Conservation (phyloP, 2,797 vertebrate species). For the Tauraco hartlaubi region DNA sequence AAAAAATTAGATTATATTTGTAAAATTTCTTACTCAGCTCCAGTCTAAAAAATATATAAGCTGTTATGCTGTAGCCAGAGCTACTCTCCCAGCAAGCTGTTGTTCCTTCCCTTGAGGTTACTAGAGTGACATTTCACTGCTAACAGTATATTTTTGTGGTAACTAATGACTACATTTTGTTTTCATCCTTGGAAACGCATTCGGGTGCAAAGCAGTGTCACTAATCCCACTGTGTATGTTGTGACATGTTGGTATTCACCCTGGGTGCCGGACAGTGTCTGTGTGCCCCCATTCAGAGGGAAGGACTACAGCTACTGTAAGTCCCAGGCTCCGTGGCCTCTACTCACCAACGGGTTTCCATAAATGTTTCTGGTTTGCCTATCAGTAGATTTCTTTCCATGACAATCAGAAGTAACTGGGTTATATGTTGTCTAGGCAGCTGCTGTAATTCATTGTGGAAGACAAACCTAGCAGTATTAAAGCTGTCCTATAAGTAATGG, state of each 20-base stretch:
- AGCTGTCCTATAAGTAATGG: background rate
- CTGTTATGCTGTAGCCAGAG: background rate
- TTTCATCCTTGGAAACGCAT: background rate
- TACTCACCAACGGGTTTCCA: background rate
- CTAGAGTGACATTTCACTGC: background rate
- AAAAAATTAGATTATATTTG: background rate
- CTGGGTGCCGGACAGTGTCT: background rate
- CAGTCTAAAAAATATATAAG: background rate
- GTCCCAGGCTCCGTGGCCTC: background rate
- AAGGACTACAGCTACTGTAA: background rate
- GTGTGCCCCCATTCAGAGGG: background rate
- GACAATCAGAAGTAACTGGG: conserved; percentile 29
- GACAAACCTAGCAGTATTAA: background rate
- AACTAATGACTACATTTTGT: background rate
- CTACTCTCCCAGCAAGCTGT: background rate
- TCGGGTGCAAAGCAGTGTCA: background rate
- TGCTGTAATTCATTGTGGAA: background rate
- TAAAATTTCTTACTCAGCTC: background rate
- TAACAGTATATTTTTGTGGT: background rate
- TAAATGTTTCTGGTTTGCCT: background rate
- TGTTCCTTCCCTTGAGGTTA: background rate
- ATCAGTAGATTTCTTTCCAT: background rate
- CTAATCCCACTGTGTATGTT: background rate
- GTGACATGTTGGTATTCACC: background rate
- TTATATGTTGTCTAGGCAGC: conserved; percentile 4